A percentile compares a stretch with the other conserved stretches of the same genome.
Evolutionary conservation across 2,113 vertebrate species (phyloP).

Genomic region (Aegithalos caudatus): DNA sequence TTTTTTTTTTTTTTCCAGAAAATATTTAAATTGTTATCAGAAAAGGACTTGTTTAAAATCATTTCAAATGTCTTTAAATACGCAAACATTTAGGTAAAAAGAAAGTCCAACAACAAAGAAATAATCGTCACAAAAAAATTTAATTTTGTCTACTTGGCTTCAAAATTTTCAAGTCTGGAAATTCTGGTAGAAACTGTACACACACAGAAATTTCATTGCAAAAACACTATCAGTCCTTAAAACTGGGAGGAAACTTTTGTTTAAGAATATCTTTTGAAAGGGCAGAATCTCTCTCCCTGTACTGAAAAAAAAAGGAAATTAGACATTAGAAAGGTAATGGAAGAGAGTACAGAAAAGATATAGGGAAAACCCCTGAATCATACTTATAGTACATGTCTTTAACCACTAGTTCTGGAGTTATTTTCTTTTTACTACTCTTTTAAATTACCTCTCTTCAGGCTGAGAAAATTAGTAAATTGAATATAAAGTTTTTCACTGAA

Average conservation of each 20-base stretch:
- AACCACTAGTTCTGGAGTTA: neutral
- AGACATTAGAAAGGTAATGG: neutral
- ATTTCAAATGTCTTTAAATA: neutral
- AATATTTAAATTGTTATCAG: neutral
- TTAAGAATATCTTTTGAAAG: neutral
- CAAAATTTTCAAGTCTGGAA: neutral
- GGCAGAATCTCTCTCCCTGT: neutral
- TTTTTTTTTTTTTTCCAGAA: neutral
- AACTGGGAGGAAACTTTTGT: neutral
- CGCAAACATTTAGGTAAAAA: neutral
- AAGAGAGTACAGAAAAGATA: neutral
- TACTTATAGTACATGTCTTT: neutral
- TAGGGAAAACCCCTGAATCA: neutral
- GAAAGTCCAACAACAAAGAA: neutral
- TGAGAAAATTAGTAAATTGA: neutral
- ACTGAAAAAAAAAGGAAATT: neutral
- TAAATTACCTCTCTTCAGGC: neutral
- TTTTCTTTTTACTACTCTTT: neutral
- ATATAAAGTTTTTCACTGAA: conserved; percentile 7
- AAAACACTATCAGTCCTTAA: neutral
- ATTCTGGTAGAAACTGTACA: neutral
- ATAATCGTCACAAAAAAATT: neutral
- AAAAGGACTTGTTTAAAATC: neutral
- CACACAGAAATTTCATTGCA: neutral
- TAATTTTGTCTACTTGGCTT: neutral